Conservation (phyloP, 2,888 invertebrate genomes). For the Cheilosia urbana region DNA sequence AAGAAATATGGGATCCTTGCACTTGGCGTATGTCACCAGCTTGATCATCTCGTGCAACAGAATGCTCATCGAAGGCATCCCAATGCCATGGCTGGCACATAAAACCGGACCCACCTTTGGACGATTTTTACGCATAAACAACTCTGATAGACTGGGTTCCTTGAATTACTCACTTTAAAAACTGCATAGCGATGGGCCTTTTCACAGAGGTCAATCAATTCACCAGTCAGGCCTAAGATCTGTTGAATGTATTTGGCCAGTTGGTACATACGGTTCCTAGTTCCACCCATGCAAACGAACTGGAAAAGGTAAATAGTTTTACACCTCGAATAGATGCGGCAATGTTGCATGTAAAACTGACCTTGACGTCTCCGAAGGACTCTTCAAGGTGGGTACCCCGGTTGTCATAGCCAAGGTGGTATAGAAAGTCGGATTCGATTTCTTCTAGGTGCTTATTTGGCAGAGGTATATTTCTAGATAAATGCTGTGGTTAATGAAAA, state of each 20-base stretch:
- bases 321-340: background rate
- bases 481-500: background rate
- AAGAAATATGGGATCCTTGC: constrained; percentile 94
- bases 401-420: constrained; percentile 94
- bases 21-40: constrained; percentile 95
- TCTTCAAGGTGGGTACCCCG: constrained; percentile 93
- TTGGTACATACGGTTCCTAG: constrained; percentile 94
- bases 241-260: constrained; percentile 94
- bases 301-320: constrained; percentile 81
- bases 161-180: constrained; percentile 90
- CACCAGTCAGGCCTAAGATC: constrained; percentile 92
- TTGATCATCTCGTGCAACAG: constrained; percentile 98
- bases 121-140: background rate
- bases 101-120: constrained; percentile 81
- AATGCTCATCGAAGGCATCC: constrained; percentile 97
- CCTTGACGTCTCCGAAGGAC: constrained; percentile 97
- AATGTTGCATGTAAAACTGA: constrained; percentile 82
- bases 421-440: constrained; percentile 95
- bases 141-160: background rate
- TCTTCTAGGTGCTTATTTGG: constrained; percentile 86
- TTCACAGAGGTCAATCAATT: constrained; percentile 92
- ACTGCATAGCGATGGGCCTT: constrained; percentile 95
- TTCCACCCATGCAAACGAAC: constrained; percentile 98
- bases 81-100: constrained; percentile 93
- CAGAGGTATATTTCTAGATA: constrained; percentile 1